Conservation (phyloP, 2,113 vertebrate genomes). For the Amphiprion ocellaris region DNA sequence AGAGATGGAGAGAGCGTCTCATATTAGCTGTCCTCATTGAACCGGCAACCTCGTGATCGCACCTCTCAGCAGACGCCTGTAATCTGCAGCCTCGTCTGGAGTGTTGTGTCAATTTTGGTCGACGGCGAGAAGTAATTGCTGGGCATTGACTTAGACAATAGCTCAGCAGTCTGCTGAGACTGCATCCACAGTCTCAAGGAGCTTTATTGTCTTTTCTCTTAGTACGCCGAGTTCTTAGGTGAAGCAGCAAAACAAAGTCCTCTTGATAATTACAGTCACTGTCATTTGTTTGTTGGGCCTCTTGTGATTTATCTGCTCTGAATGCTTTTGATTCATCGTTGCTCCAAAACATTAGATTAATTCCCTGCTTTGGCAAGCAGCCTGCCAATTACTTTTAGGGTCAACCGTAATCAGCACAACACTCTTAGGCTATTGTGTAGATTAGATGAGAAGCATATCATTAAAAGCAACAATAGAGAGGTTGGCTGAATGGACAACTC, state of each 20-base stretch:
- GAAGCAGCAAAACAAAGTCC: conserved; percentile 61
- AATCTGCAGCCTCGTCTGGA: conserved; percentile 35
- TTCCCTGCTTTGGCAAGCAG: conserved; percentile 75
- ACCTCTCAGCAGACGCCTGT: conserved; percentile 24
- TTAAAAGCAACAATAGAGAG: conserved; percentile 54
- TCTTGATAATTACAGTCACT: conserved; percentile 67
- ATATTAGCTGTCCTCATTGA: conserved; percentile 6
- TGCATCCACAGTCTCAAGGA: conserved; percentile 21
- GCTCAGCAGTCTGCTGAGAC: conserved; percentile 37
- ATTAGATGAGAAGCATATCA: conserved; percentile 68
- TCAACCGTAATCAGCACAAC: conserved; percentile 71
- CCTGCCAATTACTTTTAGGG: conserved; percentile 75
- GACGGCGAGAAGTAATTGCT: conserved; percentile 38
- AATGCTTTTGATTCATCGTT: conserved; percentile 65
- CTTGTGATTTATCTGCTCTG: conserved; percentile 67
- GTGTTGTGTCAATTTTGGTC: conserved; percentile 19
- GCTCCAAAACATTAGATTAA: conserved; percentile 73
- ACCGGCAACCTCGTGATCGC: background rate
- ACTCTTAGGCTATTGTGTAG: conserved; percentile 60
- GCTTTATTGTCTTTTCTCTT: conserved; percentile 51
- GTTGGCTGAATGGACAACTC: background rate
- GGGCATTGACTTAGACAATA: conserved; percentile 10
- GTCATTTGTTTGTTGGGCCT: conserved; percentile 67
- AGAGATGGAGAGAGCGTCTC: background rate
- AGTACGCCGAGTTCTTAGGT: conserved; percentile 32